Conservation (phyloP, 2,888 invertebrate species). For the Phortica okadai region DNA sequence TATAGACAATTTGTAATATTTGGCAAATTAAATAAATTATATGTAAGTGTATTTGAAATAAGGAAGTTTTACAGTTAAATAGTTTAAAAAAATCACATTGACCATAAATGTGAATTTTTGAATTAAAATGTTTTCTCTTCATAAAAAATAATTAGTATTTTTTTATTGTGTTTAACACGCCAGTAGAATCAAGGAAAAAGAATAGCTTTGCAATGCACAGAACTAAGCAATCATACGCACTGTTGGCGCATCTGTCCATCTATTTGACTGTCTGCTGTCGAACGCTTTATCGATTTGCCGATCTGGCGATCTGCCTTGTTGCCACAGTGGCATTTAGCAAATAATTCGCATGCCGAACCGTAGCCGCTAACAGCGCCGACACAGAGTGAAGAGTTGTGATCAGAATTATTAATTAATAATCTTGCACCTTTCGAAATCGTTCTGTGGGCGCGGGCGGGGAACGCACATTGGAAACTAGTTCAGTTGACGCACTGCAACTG, state of each 20-base stretch:
- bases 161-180: not conserved
- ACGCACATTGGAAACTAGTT: slow-evolving; percentile 40
- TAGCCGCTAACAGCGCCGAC: slow-evolving; percentile 69
- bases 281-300: not conserved
- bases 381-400: slow-evolving; percentile 72
- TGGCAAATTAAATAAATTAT: too few species aligned
- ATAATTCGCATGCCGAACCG: slow-evolving; percentile 71
- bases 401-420: slow-evolving; percentile 76
- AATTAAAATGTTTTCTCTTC: too few species aligned
- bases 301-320: not conserved
- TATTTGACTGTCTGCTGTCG: slow-evolving; percentile 40
- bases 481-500: slow-evolving; percentile 37
- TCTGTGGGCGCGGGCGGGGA: slow-evolving; percentile 17
- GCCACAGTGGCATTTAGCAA: slow-evolving; percentile 65
- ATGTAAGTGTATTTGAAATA: too few species aligned
- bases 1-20: too few species aligned
- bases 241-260: not conserved
- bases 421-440: slow-evolving; percentile 73
- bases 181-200: not conserved
- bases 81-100: too few species aligned
- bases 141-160: not conserved
- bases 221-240: slow-evolving; percentile 23
- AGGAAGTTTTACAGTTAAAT: too few species aligned
- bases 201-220: not conserved
- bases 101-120: too few species aligned